Base-by-base conservation (phyloP, 2,113 vertebrate species). In the Rhinogobius similis region DNA sequence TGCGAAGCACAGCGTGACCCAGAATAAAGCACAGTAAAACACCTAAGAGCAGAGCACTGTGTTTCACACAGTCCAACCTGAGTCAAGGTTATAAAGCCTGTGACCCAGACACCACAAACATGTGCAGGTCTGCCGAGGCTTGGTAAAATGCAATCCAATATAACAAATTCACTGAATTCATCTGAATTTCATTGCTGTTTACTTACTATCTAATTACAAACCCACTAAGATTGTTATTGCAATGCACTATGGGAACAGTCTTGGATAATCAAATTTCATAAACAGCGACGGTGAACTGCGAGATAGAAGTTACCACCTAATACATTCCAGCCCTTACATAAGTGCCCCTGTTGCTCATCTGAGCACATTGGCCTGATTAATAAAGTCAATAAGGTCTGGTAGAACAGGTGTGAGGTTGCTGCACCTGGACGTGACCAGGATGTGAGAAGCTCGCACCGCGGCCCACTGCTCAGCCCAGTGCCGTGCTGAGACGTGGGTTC, bases 381-480 rank as follows among this genome's bases (percentile, higher is more conserved):
- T 36, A 61, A 36, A 61, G 27, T n/a, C 58, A 61, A 61, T 20
- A 38, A 36, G 27, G 58, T n/a, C 58, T 61, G 29, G 29, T 11
- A 65, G 64, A 75, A 69, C 13, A 43, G 64, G 76, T 53, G 65
- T 38, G 58, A 29, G 44, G 52, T 27, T 79, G 65, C 72, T 29
- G 53, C n/a, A 61, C 44, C 65, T 73, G 67, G 44, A 65, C 53
- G 73, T 84, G 82, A 73, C 66, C 58, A 53, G 65, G 55, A 58
- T 77, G 69, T 72, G 74, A 70, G 73, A 73, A 73, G 61, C 68
- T 50, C 71, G 77, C 62, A 44, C 70, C 71, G 67, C 29, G 62
- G 44, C 81, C 75, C 62, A 70, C 87, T 77, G 84, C 65, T 81
- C 79, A 62, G 68, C 67, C 75, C 27, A 78, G 50, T 80, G 82